These are phyloP conservation scores for Pachypeltis micranthus DNA, from an alignment of 1,140 invertebrate species.

Conservation along the genomic window DNA sequence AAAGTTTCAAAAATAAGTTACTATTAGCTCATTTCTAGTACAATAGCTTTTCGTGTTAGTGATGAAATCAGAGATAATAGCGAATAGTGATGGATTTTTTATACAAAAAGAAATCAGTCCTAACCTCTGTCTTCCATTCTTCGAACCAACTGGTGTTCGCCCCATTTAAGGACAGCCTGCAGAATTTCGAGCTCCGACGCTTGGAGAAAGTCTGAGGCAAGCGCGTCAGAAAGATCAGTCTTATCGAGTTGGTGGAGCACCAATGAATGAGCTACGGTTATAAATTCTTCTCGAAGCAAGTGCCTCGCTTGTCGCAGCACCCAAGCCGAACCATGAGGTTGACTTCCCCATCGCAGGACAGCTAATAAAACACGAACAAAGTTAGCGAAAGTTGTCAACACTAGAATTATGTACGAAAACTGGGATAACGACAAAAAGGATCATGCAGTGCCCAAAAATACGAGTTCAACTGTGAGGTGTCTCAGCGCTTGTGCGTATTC, in stretches of 20 bases:
- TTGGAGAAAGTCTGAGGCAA: conserved; percentile 82
- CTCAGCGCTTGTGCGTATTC: no score
- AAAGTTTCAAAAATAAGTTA: conserved; percentile 25
- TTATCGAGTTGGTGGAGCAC: conserved; percentile 72
- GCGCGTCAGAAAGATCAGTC: conserved; percentile 60
- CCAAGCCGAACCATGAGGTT: conserved; percentile 84
- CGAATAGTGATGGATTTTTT: no score
- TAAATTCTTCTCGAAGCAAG: conserved; percentile 70
- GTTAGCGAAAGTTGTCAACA: no score
- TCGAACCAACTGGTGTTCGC: conserved; percentile 68
- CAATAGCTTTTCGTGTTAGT: no score
- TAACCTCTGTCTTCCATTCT: conserved; percentile 69
- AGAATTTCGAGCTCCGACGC: conserved; percentile 80
- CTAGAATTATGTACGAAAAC: no score
- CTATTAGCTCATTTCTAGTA: no score
- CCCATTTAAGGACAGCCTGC: conserved; percentile 80
- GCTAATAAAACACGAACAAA: no score
- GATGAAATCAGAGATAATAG: no score
- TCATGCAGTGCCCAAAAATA: no score
- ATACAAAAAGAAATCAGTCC: conserved; percentile 5
- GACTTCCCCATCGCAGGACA: conserved; percentile 59
- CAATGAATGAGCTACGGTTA: conserved; percentile 53
- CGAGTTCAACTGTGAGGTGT: no score
- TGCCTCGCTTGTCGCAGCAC: conserved; percentile 52
- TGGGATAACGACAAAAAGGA: no score